Evolutionary conservation across 2,888 invertebrate species (phyloP), one percentile per base, ranked within the genome.

Genomic region (Drosophila helvetica): DNA sequence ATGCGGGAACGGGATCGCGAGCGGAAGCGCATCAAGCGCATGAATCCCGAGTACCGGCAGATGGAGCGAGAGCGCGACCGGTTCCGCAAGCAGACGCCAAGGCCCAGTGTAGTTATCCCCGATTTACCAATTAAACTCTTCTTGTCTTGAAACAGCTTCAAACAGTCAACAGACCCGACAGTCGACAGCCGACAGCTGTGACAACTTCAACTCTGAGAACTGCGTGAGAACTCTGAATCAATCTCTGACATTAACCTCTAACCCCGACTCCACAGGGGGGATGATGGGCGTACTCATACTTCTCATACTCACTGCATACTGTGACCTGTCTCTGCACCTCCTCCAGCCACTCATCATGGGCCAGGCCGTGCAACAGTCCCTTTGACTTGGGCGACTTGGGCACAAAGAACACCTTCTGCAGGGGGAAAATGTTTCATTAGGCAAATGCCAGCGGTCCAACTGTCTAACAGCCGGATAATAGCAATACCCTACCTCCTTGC

Each of bases 311-410:
- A 95, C 95, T 93, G 86, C 94, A 95, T 79, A 95, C 94, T 64
- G 93, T 93, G 25, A 95, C 94, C 60, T 94, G 93, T 84, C 94
- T 94, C 77, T 94, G 93, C 6, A 95, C 94, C 69, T 92, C 93
- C 33, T 93, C 93, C 70, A 92, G 92, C 95, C 96, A 96, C 63
- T 95, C 95, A 18, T 94, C 94, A 46, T 92, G 92, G 22, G 93
- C 91, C 1, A 93, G 89, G 0, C 90, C 83, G 50, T 93, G 93
- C 74, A 94, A 73, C 58, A 81, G 76, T 6, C 88, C 83, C 48
- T 64, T 56, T 0, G 85, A 69, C 10, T 84, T 86, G 0, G 87
- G 59, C 1, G 89, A 74, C 55, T 89, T 89, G 15, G 92, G 91
- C 45, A 92, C 86, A 67, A 92, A 92, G 69, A 86, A 92, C 48